Percentiles rank a stretch among this genome's conserved stretches.
Evolutionary conservation across 2,888 invertebrate genomes (phyloP).

Genomic region (Hypselothyrea guttata): DNA sequence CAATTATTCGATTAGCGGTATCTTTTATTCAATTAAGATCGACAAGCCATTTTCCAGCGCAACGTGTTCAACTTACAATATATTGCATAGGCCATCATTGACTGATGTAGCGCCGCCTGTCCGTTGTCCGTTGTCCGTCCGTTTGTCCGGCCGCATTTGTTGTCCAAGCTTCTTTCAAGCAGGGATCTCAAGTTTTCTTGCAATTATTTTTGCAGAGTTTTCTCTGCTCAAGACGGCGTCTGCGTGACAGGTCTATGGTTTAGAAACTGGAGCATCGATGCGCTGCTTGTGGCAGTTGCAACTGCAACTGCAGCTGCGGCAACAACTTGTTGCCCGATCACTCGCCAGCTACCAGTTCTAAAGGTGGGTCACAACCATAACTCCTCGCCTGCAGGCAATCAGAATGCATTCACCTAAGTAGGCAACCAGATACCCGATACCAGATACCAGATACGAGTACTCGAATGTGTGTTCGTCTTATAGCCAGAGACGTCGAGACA

Average conservation of each 20-base stretch:
- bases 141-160: conserved; percentile 63
- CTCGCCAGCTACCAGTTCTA: conserved; percentile 65
- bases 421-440: conserved; percentile 4
- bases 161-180: conserved; percentile 56
- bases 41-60: conserved; percentile 59
- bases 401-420: conserved; percentile 36
- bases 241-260: conserved; percentile 78
- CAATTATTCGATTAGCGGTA: conserved; percentile 68
- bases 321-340: conserved; percentile 28
- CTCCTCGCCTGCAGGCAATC: conserved; percentile 49
- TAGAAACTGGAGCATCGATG: conserved; percentile 76
- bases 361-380: conserved; percentile 80
- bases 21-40: conserved; percentile 51
- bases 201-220: conserved; percentile 77
- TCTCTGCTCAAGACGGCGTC: conserved; percentile 43
- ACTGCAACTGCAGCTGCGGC: conserved; percentile 24
- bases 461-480: too few relatives aligned
- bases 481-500: conserved; percentile 39
- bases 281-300: conserved; percentile 51
- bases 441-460: too few relatives aligned
- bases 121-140: conserved; percentile 22
- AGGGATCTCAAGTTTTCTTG: conserved; percentile 67
- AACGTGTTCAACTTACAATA: conserved; percentile 56
- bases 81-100: background rate
- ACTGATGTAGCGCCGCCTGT: conserved; percentile 5